phyloP scores from a whole-genome alignment of 2,888 invertebrate species.

The Drosophila formosana region DNA sequence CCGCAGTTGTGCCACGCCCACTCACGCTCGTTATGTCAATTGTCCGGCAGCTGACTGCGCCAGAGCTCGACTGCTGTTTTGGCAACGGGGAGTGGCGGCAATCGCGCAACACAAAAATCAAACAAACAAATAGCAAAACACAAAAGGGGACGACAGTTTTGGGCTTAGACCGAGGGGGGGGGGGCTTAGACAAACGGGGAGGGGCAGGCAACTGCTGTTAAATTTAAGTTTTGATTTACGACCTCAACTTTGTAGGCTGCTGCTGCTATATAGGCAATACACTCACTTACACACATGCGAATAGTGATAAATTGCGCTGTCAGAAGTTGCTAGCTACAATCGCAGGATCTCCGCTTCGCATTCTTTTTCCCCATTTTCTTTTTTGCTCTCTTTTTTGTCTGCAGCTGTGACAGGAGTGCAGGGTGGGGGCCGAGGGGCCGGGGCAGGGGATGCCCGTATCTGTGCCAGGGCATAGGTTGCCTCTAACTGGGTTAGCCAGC shows the following conservation, averaged over 20 bases:
- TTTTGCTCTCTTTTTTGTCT: conserved; percentile 4
- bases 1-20: conserved; percentile 37
- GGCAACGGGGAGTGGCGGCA: conserved; percentile 18
- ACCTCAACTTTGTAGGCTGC: conserved; percentile 78
- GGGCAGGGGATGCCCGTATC: conserved; percentile 48
- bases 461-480: conserved; percentile 71
- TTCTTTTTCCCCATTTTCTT: conserved; percentile 11
- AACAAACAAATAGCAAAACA: conserved; percentile 62
- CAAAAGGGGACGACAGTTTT: conserved; percentile 57
- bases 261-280: conserved; percentile 63
- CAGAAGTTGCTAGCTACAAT: conserved; percentile 81
- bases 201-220: conserved; percentile 68
- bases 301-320: conserved; percentile 84
- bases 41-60: conserved; percentile 27
- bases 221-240: conserved; percentile 83
- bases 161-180: background rate
- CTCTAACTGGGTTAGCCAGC: conserved; percentile 73
- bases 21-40: conserved; percentile 53
- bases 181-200: too few relatives aligned
- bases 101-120: conserved; percentile 35
- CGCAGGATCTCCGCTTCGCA: conserved; percentile 47
- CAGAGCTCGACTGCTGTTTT: conserved; percentile 24
- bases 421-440: background rate
- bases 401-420: conserved; percentile 56
- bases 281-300: conserved; percentile 37